Base-by-base conservation (phyloP, 2,113 vertebrate species). In the Leptocoma aspasia region DNA sequence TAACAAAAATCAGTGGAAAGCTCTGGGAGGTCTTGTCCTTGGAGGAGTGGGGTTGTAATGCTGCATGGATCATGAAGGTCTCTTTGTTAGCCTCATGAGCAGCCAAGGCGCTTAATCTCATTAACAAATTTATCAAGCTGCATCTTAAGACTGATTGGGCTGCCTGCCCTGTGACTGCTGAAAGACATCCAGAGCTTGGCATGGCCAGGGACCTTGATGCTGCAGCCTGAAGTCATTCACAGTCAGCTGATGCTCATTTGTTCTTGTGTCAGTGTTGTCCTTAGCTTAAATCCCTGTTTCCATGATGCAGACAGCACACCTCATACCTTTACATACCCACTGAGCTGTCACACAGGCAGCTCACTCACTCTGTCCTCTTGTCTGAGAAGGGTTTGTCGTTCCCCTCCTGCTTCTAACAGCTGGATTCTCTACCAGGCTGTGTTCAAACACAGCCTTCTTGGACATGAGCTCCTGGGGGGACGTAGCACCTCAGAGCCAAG, bases 401-500 rank as follows among this genome's bases (percentile, higher is more conserved):
- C 52, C 23, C 14, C 11, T 21, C 15, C 27, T 60, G 49, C 39
- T 82, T 16, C 61, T 79, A n/a, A 39, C 75, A 72, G 23, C 57
- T 71, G 31, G 2, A 4, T 72, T 21, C n/a, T 61, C 24, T 60
- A 0, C 10, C 4, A 26, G 11, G 11, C 45, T 89, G 27, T 64
- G 17, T 45, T 90, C 71, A 72, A 26, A n/a, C 7, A 5, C 15
- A 9, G 72, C 41, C 19, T 42, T 50, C 39, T 23, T 37, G 49
- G 57, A 30, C 0, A 1, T 22, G 14, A 69, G 63, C 31, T 86
- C 45, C n/a, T 37, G 31, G 10, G 28, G 24, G 49, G 24, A 27
- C 1, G 1, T 5, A 45, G 44, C 26, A 60, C 70, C n/a, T 71
- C 0, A 0, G 37, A 80, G 50, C 24, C 63, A 42, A 22, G 30